Evolutionary conservation across 2,888 invertebrate species (phyloP).

Genomic region (Chromoteleia sp.): DNA sequence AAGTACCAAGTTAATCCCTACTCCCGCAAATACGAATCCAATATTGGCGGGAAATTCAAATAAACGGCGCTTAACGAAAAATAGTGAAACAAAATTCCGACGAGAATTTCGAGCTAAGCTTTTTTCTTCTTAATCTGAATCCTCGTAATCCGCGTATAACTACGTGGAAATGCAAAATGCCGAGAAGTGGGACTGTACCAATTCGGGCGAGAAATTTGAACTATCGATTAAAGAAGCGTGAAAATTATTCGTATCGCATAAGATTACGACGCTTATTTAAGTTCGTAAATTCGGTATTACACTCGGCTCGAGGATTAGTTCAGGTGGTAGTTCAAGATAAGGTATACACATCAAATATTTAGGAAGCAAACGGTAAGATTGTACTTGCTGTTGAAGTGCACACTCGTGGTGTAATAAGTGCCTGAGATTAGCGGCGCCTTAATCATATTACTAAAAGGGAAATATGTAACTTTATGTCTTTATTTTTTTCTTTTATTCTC

Average conservation of each 20-base stretch:
- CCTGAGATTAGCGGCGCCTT: conserved; percentile 42
- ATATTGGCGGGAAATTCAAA: no score
- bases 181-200: background rate
- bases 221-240: conserved; percentile 27
- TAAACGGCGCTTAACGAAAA: no score
- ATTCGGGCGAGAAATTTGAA: conserved; percentile 18
- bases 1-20: no score
- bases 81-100: no score
- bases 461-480: background rate
- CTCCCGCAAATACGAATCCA: no score
- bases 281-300: conserved; percentile 58
- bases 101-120: no score
- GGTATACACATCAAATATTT: conserved; percentile 66
- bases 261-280: conserved; percentile 38
- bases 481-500: background rate
- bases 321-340: conserved; percentile 57
- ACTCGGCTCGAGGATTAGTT: conserved; percentile 52
- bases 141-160: background rate
- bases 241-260: conserved; percentile 18
- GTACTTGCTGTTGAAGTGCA: conserved; percentile 46
- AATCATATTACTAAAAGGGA: conserved; percentile 42
- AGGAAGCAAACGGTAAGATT: conserved; percentile 64
- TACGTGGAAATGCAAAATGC: background rate
- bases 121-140: background rate
- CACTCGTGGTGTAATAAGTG: conserved; percentile 50